phyloP scores from a whole-genome alignment of 2,113 vertebrate species.

The Gambusia holbrooki region DNA sequence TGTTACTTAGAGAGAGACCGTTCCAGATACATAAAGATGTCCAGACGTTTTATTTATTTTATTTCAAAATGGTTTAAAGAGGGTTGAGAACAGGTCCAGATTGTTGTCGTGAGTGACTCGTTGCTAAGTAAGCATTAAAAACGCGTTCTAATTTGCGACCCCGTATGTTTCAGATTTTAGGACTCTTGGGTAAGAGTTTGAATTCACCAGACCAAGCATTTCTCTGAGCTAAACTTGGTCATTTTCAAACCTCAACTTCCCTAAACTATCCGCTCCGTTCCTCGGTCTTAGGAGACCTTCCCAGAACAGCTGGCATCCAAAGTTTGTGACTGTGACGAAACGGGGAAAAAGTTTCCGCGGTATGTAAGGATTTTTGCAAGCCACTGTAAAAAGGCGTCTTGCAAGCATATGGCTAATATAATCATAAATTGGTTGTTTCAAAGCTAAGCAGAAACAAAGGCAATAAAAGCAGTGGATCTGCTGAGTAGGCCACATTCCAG shows the following conservation, averaged over 20 bases:
- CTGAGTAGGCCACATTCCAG: neutral
- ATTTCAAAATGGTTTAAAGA: neutral
- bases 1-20: neutral
- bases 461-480: neutral
- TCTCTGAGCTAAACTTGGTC: neutral
- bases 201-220: slow-evolving; percentile 1
- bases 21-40: slow-evolving; percentile 12
- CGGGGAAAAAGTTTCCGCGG: neutral
- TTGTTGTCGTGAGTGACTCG: slow-evolving; percentile 3
- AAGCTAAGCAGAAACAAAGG: neutral
- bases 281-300: neutral
- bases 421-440: slow-evolving; percentile 1
- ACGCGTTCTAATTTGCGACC: slow-evolving; percentile 29
- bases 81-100: neutral
- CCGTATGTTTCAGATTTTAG: slow-evolving; percentile 43
- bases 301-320: neutral
- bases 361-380: neutral
- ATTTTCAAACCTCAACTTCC: neutral
- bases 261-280: neutral
- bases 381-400: neutral
- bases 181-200: slow-evolving; percentile 18
- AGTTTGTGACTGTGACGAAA: neutral
- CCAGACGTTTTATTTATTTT: slow-evolving; percentile 14
- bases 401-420: slow-evolving; percentile 1
- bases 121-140: slow-evolving; percentile 39